Base-by-base conservation (phyloP, 53 echinoderm and acorn worm genomes). In the Stichopus horrens region DNA sequence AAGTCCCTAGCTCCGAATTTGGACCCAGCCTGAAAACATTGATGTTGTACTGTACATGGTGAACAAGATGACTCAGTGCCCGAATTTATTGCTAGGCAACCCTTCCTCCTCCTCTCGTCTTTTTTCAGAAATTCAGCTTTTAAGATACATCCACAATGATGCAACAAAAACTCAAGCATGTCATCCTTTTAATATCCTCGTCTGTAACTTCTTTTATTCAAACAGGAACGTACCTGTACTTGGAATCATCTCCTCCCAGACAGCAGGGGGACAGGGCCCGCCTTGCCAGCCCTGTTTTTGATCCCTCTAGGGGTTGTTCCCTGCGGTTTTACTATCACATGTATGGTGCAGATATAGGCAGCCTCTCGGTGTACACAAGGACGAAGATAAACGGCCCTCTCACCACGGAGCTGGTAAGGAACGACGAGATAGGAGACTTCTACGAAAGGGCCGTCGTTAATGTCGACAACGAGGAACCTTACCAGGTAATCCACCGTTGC, bases 321-420 rank as follows among this genome's bases (percentile, higher is more conserved):
- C 52, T 93, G 57, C 75, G 91, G 5, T 80, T 93, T 81, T 93
- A 91, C 60, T 93, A 89, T 75, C 91, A 91, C 80, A 74, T 96
- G 93, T 93, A 82, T 52, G 96, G 96, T 3, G 86, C 84, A 16
- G 88, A 92, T 8, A 90, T 96, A 22, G 92, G 92, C 6, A 54
- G 87, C 4, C 81, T 96, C 5, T 91, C 86, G 21, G 88, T 96
- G 23, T 95, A 95, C 83, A 96, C 95, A 0, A 90, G 96, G 54
- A 90, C 90, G 4, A 58, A 90, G 11, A 79, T 91, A 76, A 94
- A 94, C 53, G 96, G 96, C 19, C 95, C 95, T 4, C 83, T 96
- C 19, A 67, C 88, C 10, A 18, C 23, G 0, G 59, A 79, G 8
- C 95, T 92, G 93, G 73, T 56, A 54, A 89, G 78, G 63, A 60